Base-by-base conservation (phyloP, 1,140 invertebrate genomes). In the Phenacoccus solenopsis region DNA sequence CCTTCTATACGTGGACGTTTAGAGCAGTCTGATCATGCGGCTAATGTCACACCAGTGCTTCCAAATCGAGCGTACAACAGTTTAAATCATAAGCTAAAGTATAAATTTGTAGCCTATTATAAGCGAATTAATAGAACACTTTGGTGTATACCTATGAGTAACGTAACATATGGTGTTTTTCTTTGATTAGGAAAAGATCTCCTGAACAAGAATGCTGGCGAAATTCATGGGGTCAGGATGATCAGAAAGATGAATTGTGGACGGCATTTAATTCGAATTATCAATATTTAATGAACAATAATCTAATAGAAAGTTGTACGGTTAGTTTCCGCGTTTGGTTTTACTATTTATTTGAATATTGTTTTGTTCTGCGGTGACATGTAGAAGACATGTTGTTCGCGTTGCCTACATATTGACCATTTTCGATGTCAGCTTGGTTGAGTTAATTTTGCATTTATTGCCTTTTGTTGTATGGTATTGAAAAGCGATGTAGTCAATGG, bases 281-380 rank as follows among this genome's bases (percentile, higher is more conserved):
- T 80, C 88, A 94, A 78, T 96, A 91, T 78, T 90, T 96, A 76
- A 94, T 96, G 92, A 91, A 94, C 79, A 93, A 90, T 78, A 89
- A 93, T 76, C 87, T 95, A 70, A 90, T 94, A 72, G 91, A 94
- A 76, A 88, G 87, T 73, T 95, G 91, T 81, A 87, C 86, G 79
- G 89, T 88, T 77, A 79, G 57, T n/a, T 49, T 49, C 16, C 16
- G 38, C 38, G 12, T 9, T 49, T 49, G 38, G 38, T 49, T 49
- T 49, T 49, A n/a, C n/a, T n/a, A 49, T 49, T 9, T 49, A 9
- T 49, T 49, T 3, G 4, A 9, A 49, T 49, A 49, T 2, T 49
- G 16, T n/a, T 49, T 4, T 16, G 16, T 49, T 4, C 38, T 49
- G 38, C 16, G 3, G 38, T 49, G 38, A 49, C 38, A 49, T 49